phyloP scores from a whole-genome alignment of 2,888 invertebrate species.

The Metopia argyrocephala region DNA sequence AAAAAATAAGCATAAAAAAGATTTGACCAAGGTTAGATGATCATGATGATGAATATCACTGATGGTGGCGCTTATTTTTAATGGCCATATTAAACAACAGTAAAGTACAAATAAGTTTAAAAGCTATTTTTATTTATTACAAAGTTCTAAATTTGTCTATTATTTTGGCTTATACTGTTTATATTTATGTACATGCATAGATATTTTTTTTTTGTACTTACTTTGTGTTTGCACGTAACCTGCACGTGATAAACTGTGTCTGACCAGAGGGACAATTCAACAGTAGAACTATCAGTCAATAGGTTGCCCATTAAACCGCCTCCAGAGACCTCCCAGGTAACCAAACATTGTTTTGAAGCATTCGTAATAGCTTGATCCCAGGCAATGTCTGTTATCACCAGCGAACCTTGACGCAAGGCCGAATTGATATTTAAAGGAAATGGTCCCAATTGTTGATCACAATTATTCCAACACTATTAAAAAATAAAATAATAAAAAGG shows the following conservation, averaged over 20 bases:
- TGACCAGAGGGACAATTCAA: slow-evolving; percentile 89
- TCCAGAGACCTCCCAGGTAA: slow-evolving; percentile 91
- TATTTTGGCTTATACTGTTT: neutral
- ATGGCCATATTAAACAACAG: slow-evolving; percentile 11
- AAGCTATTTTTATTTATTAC: neutral
- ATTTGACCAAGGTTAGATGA: slow-evolving; percentile 38
- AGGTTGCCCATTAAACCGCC: slow-evolving; percentile 89
- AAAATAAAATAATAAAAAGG: neutral
- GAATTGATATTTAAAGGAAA: slow-evolving; percentile 72
- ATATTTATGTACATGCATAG: neutral
- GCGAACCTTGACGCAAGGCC: slow-evolving; percentile 71
- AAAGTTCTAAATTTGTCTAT: neutral
- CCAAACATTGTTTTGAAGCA: slow-evolving; percentile 82
- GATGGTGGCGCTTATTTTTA: slow-evolving; percentile 46
- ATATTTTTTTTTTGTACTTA: slow-evolving; percentile 67
- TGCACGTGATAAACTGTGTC: slow-evolving; percentile 90
- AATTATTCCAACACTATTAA: slow-evolving; percentile 74
- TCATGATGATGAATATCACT: slow-evolving; percentile 20
- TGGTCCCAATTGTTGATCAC: slow-evolving; percentile 73
- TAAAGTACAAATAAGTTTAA: neutral
- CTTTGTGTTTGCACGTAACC: slow-evolving; percentile 80
- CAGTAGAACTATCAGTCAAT: slow-evolving; percentile 88
- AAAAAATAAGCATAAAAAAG: slow-evolving; percentile 23
- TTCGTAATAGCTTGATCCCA: slow-evolving; percentile 74
- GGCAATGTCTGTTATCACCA: slow-evolving; percentile 72